These are phyloP conservation scores for Mamestra brassicae DNA, from an alignment of 2,888 invertebrate genomes.

Conservation along the genomic window DNA sequence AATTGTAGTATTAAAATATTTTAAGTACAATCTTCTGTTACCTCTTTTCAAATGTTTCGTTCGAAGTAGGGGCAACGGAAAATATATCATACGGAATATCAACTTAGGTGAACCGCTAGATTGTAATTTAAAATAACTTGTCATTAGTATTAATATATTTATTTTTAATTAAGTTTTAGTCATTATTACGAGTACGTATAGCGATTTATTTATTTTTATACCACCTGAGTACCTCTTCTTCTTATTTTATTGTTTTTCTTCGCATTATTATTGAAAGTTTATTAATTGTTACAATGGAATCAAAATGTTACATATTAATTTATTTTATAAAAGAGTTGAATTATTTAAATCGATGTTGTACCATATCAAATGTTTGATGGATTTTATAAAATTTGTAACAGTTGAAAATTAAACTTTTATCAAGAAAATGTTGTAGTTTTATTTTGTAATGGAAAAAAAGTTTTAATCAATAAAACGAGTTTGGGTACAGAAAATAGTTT, in stretches of 20 bases:
- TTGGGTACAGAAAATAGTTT: slow-evolving; percentile 18
- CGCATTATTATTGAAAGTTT: slow-evolving; percentile 71
- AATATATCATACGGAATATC: slow-evolving; percentile 83
- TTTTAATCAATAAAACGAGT: slow-evolving; percentile 14
- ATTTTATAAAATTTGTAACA: slow-evolving; percentile 61
- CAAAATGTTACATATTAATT: slow-evolving; percentile 64
- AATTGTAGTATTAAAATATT: slow-evolving; percentile 84
- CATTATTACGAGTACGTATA: slow-evolving; percentile 81
- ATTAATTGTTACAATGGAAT: slow-evolving; percentile 70
- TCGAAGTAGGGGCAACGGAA: slow-evolving; percentile 89
- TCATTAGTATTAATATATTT: slow-evolving; percentile 91
- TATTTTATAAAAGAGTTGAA: slow-evolving; percentile 54
- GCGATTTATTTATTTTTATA: slow-evolving; percentile 84
- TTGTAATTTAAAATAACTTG: slow-evolving; percentile 89
- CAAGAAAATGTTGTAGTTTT: slow-evolving; percentile 65
- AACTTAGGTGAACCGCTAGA: slow-evolving; percentile 89
- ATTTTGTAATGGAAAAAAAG: slow-evolving; percentile 49
- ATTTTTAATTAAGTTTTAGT: slow-evolving; percentile 88
- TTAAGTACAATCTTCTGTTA: slow-evolving; percentile 90
- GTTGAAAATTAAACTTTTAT: slow-evolving; percentile 73
- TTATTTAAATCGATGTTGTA: slow-evolving; percentile 57
- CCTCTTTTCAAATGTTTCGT: slow-evolving; percentile 83
- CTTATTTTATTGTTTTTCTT: slow-evolving; percentile 79
- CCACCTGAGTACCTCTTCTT: slow-evolving; percentile 90
- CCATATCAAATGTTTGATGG: slow-evolving; percentile 50